Percentiles rank a stretch among this genome's conserved stretches.
Conservation (phyloP, 2,797 vertebrate species). For the Xerus rutilus region DNA sequence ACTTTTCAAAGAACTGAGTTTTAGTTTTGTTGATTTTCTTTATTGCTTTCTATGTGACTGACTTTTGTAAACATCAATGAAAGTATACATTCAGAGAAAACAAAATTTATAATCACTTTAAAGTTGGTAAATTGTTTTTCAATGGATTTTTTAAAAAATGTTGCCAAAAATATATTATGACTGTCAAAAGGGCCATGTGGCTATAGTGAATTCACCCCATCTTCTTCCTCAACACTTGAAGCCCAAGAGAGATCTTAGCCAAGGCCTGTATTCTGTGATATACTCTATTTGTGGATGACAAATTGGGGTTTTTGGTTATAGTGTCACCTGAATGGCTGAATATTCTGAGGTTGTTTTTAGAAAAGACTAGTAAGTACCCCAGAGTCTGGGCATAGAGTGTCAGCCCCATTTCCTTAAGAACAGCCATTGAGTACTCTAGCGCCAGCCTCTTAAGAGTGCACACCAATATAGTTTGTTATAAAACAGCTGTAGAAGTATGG, state of each 20-base stretch:
- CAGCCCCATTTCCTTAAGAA: background rate
- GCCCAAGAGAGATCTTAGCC: background rate
- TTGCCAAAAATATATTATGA: background rate
- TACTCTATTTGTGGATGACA: background rate
- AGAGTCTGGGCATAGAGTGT: background rate
- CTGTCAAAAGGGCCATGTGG: background rate
- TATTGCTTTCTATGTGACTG: background rate
- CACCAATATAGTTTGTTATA: background rate
- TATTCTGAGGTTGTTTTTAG: constrained; percentile 7
- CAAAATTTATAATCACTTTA: constrained; percentile 23
- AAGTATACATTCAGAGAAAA: constrained; percentile 37
- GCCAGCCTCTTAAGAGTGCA: constrained; percentile 2
- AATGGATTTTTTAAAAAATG: background rate
- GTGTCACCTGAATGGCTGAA: constrained; percentile 14
- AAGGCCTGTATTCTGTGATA: constrained; percentile 17
- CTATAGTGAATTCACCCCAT: background rate
- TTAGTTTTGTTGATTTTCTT: constrained; percentile 2
- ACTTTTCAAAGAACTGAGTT: constrained; percentile 44
- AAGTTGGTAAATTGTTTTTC: background rate
- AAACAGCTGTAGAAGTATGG: background rate
- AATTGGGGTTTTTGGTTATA: background rate
- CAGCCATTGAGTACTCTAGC: background rate
- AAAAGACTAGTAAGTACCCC: background rate
- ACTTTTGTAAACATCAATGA: constrained; percentile 6
- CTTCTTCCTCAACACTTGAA: background rate